phyloP scores from a whole-genome alignment of 1,140 invertebrate genomes.

The Drosophila neocordata region DNA sequence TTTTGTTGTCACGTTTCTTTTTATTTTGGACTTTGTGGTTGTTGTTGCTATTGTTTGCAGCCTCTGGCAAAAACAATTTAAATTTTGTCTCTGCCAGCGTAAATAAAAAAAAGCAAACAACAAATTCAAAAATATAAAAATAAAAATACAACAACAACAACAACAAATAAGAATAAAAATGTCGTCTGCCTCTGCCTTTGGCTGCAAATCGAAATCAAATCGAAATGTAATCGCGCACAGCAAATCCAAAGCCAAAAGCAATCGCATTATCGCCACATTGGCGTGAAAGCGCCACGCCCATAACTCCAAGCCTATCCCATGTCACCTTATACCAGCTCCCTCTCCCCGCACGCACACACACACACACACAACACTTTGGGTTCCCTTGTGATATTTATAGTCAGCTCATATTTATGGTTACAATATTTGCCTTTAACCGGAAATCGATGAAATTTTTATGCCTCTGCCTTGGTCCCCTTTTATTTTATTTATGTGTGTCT shows the following conservation, averaged over 20 bases:
- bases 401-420: slow-evolving; percentile 79
- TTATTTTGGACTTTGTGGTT: slow-evolving; percentile 52
- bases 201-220: slow-evolving; percentile 75
- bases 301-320: not conserved
- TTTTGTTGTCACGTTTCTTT: slow-evolving; percentile 58
- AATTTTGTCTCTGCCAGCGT: slow-evolving; percentile 69
- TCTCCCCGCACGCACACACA: slow-evolving; percentile 27
- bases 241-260: slow-evolving; percentile 77
- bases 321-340: slow-evolving; percentile 19
- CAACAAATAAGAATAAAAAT: slow-evolving; percentile 54
- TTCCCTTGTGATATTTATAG: slow-evolving; percentile 62
- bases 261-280: slow-evolving; percentile 79
- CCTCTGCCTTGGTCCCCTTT: slow-evolving; percentile 62
- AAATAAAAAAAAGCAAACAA: slow-evolving; percentile 47
- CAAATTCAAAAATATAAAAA: slow-evolving; percentile 29
- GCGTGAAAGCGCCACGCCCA: slow-evolving; percentile 74
- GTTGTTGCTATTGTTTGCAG: slow-evolving; percentile 35
- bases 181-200: slow-evolving; percentile 41
- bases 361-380: slow-evolving; percentile 12
- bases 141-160: slow-evolving; percentile 21
- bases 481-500: slow-evolving; percentile 65
- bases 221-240: slow-evolving; percentile 77
- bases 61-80: slow-evolving; percentile 75
- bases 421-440: slow-evolving; percentile 80
- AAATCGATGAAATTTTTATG: slow-evolving; percentile 81